phyloP scores from a whole-genome alignment of 2,797 vertebrate genomes.

The Paramormyrops hopkinsi region DNA sequence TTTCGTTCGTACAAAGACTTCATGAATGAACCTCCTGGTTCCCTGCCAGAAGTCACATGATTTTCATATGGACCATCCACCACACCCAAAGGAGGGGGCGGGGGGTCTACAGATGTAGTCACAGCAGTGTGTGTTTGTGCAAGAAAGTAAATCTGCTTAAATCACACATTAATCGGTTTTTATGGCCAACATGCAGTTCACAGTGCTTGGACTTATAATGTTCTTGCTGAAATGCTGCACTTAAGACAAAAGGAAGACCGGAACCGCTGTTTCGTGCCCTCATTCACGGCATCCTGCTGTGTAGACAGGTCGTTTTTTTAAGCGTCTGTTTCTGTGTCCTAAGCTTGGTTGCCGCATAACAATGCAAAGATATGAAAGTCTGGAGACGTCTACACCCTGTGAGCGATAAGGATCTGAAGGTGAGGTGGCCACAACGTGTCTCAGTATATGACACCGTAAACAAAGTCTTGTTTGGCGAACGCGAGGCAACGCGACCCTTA shows the following conservation, averaged over 20 bases:
- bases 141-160: background rate
- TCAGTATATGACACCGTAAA: background rate
- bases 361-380: background rate
- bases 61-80: background rate
- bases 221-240: background rate
- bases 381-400: background rate
- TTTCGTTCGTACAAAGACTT: background rate
- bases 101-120: background rate
- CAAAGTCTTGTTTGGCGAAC: background rate
- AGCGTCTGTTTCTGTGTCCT: background rate
- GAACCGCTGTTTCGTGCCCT: background rate
- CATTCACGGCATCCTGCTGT: background rate
- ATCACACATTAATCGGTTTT: background rate
- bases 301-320: background rate
- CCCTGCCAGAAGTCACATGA: conserved; percentile 1
- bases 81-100: background rate
- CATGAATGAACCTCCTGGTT: background rate
- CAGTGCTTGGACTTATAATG: background rate
- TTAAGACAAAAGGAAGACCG: background rate
- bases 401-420: background rate
- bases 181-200: background rate
- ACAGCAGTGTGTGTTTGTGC: background rate
- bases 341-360: background rate
- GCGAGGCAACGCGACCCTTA: background rate
- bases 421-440: background rate